Percentiles rank a stretch among this genome's conserved stretches.
Conservation (phyloP, 2,113 vertebrate genomes). For the Phylloscopus whistleri region DNA sequence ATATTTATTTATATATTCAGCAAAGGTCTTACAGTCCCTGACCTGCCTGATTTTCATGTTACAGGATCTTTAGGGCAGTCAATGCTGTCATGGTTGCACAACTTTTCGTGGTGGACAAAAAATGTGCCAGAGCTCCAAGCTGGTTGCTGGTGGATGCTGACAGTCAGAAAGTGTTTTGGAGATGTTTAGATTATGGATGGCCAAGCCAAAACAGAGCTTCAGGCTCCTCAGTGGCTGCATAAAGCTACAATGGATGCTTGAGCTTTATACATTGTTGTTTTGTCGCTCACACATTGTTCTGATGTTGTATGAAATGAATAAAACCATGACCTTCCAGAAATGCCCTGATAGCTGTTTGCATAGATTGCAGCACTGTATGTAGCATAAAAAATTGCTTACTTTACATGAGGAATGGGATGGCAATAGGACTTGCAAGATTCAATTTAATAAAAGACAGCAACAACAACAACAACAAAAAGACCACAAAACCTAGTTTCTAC, state of each 20-base stretch:
- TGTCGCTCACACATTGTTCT: not conserved
- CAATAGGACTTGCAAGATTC: not conserved
- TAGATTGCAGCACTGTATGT: not conserved
- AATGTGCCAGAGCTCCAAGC: not conserved
- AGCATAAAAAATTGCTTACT: not conserved
- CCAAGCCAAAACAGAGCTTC: not conserved
- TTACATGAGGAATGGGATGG: not conserved
- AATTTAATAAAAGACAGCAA: not conserved
- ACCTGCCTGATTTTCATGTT: not conserved
- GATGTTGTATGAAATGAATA: not conserved
- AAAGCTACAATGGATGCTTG: not conserved
- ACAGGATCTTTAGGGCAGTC: not conserved
- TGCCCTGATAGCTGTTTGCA: not conserved
- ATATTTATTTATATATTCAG: not conserved
- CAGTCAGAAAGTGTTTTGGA: not conserved
- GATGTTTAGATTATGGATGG: not conserved
- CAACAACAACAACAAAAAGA: not conserved
- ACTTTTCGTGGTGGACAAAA: not conserved
- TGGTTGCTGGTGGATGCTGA: not conserved
- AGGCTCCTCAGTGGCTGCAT: not conserved
- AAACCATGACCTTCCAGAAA: not conserved
- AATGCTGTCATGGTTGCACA: not conserved
- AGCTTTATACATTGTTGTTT: not conserved
- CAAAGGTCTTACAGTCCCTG: not conserved
- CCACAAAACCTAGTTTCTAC: not conserved